Base-by-base conservation (phyloP, 2,888 invertebrate species). In the Ornithoptera alexandrae region DNA sequence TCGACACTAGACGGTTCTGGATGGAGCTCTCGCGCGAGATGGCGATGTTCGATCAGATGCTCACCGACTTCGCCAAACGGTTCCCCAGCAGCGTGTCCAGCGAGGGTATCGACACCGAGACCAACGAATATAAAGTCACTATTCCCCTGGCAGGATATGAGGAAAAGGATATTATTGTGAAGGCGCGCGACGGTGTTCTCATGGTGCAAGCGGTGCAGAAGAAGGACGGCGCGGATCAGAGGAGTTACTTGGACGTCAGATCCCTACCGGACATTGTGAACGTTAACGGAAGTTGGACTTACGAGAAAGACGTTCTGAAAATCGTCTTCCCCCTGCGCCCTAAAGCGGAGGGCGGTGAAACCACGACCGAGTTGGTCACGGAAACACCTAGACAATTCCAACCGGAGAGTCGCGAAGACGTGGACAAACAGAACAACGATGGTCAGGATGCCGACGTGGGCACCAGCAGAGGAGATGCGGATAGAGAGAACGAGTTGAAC, bases 121-220 rank as follows among this genome's bases (percentile, higher is more conserved):
- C 85, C 8, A 81, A 83, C 62, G 77, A 87, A 53, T 91, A 89
- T 74, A 84, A 80, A 60, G 75, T 92, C 2, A 82, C 77, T 0
- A 82, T 92, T 6, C 73, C 81, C 0, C 71, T 92, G 0, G 46
- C 72, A 8, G 88, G 84, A 0, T 91, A 81, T 68, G 80, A 86
- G 0, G 88, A 89, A 63, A 85, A 85, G 36, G 90, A 92, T 10
- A 85, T 92, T 15, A 76, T 81, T 0, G 90, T 92, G 12, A 91
- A 91, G 68, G 90, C 89, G 0, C 83, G 82, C 7, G 81, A 81
- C 24, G 87, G 89, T 0, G 64, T 86, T 36, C 70, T 90, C 57
- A 87, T 90, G 88, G 78, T 90, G 42, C 89, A 90, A 73, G 92
- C 91, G 1, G 74, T 77, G 0, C 85, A 84, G 68, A 81, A 79